phyloP scores from a whole-genome alignment of 1,140 invertebrate species.

The Heliconius hermathena region DNA sequence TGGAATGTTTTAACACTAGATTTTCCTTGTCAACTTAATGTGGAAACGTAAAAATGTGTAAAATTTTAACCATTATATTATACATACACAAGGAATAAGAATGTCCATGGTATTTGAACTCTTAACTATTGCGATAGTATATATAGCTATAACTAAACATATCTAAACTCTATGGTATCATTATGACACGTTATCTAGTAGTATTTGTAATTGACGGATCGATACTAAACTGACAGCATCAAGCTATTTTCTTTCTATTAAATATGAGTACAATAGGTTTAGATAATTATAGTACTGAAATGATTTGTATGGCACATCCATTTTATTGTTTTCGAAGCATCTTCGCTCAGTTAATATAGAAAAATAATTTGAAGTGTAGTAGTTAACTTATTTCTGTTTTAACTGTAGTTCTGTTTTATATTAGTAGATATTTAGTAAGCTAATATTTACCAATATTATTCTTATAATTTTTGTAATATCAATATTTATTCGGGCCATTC shows the following conservation, averaged over 20 bases:
- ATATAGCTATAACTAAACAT: not conserved
- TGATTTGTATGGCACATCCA: not conserved
- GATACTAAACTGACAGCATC: not conserved
- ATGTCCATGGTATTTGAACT: too few species aligned
- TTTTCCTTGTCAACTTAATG: too few species aligned
- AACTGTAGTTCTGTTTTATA: not conserved
- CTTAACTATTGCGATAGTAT: too few species aligned
- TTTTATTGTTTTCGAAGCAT: not conserved
- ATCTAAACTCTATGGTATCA: not conserved
- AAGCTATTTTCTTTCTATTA: constrained; percentile 2
- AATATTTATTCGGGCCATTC: too few species aligned
- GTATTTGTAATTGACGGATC: not conserved
- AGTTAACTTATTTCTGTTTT: too few species aligned
- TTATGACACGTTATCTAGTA: not conserved
- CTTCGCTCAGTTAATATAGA: not conserved
- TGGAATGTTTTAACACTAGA: not conserved
- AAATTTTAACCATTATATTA: too few species aligned
- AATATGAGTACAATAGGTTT: not conserved
- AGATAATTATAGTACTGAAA: not conserved
- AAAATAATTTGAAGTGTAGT: not conserved
- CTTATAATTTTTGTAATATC: too few species aligned
- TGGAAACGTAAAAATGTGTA: not conserved
- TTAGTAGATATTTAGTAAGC: too few species aligned
- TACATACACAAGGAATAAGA: too few species aligned
- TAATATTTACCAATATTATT: too few species aligned